Base-by-base conservation (phyloP, 2,113 vertebrate genomes). In the Micromys minutus region DNA sequence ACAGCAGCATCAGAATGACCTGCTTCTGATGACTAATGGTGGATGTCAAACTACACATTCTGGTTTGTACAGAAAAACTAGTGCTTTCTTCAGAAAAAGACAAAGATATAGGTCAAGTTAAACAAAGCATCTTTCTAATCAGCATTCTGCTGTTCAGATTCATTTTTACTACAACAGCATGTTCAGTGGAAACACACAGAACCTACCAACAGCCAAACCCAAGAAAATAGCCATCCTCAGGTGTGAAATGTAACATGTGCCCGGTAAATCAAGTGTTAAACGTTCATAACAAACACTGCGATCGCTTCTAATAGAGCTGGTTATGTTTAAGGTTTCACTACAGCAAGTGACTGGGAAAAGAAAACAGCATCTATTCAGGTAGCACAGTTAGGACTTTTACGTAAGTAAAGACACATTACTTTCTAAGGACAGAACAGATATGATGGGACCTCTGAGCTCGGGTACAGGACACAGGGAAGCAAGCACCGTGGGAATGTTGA, bases 141-240 rank as follows among this genome's bases (percentile, higher is more conserved):
- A 71, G 61, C 61, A 13, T 97, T 96, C 93, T 96, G 59, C 77
- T 93, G 13, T 92, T 94, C 88, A 94, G 93, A 95, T 72, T 97
- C 84, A 95, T 91, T 89, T 96, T 8, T 97, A 76, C 71, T 96
- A 95, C 94, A 95, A 95, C 71, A 96, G 96, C 97, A 98, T 81
- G 89, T 87, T 86, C 95, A 97, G 94, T 77, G 93, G 88, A 98
- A 98, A 98, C 95, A 95, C 72, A 97, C 5, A 97, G 95, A 98
- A 87, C 22, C 24, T 89, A 97, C 69, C 93, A 97, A 96, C 55
- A 91, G 97, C 97, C 85, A 79, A 69, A 76, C 95, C n/a, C 76
- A 42, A 6, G n/a, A 97, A 93, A 90, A 97, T 9, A 89, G 63
- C 95, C 76, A 34, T 94, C 42, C 89, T 95, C 67, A 63, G 36